phyloP scores from a whole-genome alignment of 2,888 invertebrate genomes.

The Lissocephala sabroskyi region DNA sequence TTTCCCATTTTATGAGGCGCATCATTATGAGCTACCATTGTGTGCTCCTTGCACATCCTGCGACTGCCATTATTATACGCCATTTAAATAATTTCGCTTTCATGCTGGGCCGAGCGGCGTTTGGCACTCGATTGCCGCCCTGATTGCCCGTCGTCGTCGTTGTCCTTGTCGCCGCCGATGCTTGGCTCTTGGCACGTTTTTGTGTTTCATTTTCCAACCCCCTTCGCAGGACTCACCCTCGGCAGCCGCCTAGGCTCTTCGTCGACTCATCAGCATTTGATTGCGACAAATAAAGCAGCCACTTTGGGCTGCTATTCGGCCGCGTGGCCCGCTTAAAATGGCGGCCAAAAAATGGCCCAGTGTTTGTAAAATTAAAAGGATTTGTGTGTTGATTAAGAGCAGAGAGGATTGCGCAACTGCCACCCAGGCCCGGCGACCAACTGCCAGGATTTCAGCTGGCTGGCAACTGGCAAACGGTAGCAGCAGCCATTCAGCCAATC shows the following conservation, averaged over 20 bases:
- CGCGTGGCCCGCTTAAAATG: constrained; percentile 36
- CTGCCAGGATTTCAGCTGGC: constrained; percentile 13
- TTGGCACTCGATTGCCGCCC: constrained; percentile 40
- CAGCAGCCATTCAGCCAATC: constrained; percentile 38
- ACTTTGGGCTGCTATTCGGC: constrained; percentile 62
- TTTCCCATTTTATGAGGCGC: constrained; percentile 69
- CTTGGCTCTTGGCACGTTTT: constrained; percentile 4
- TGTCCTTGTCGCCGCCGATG: constrained; percentile 2
- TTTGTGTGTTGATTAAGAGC: constrained; percentile 65
- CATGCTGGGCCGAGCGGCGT: constrained; percentile 45
- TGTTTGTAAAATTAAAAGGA: constrained; percentile 59
- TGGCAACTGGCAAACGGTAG: constrained; percentile 3
- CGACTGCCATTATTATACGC: constrained; percentile 70
- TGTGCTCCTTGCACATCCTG: constrained; percentile 42
- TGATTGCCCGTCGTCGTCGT: constrained; percentile 19
- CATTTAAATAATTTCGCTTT: constrained; percentile 70
- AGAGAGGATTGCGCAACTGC: neutral
- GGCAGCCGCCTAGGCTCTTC: constrained; percentile 14
- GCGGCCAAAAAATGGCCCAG: constrained; percentile 22
- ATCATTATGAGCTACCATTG: constrained; percentile 67
- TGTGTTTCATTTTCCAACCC: too few species aligned
- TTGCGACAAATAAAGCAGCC: constrained; percentile 71
- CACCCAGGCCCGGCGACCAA: neutral
- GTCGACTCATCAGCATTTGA: constrained; percentile 69
- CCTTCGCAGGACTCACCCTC: constrained; percentile 7